Percentiles rank a stretch among this genome's conserved stretches.
Conservation (phyloP, 2,888 invertebrate genomes). For the Ectemnius lituratus region DNA sequence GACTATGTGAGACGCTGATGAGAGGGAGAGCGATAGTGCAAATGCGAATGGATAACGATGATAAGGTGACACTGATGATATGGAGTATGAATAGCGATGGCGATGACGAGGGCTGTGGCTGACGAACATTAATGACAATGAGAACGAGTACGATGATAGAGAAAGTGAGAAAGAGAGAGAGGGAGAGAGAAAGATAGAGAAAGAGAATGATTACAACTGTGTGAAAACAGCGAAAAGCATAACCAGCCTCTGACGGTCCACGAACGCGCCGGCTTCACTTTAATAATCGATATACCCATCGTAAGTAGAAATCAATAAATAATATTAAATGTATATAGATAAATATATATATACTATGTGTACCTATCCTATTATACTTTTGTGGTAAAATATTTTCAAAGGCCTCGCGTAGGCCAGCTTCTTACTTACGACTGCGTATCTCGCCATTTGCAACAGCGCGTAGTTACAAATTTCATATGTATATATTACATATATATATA, state of each 20-base stretch:
- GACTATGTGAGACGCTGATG: conserved; percentile 22
- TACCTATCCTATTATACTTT: conserved; percentile 71
- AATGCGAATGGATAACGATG: conserved; percentile 14
- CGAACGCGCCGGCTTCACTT: conserved; percentile 32
- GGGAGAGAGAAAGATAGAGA: not conserved
- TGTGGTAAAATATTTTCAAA: conserved; percentile 73
- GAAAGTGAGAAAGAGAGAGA: not conserved
- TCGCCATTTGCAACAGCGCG: conserved; percentile 37
- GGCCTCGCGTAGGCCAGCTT: conserved; percentile 63
- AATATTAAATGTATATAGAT: conserved; percentile 69
- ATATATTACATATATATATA: conserved; percentile 27
- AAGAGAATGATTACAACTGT: conserved; percentile 1
- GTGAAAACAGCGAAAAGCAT: conserved; percentile 43
- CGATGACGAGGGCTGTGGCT: conserved; percentile 7
- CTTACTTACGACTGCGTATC: conserved; percentile 41
- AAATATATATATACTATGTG: conserved; percentile 63
- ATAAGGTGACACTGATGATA: conserved; percentile 11
- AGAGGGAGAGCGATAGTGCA: not conserved
- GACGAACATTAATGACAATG: conserved; percentile 26
- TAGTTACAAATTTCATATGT: conserved; percentile 55
- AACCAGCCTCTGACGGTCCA: conserved; percentile 53
- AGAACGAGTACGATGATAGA: conserved; percentile 16
- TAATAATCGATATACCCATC: conserved; percentile 53
- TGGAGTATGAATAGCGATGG: conserved; percentile 12
- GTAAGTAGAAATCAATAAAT: conserved; percentile 70